Conservation (phyloP, 2,888 invertebrate species). For the Philereme transversata region DNA sequence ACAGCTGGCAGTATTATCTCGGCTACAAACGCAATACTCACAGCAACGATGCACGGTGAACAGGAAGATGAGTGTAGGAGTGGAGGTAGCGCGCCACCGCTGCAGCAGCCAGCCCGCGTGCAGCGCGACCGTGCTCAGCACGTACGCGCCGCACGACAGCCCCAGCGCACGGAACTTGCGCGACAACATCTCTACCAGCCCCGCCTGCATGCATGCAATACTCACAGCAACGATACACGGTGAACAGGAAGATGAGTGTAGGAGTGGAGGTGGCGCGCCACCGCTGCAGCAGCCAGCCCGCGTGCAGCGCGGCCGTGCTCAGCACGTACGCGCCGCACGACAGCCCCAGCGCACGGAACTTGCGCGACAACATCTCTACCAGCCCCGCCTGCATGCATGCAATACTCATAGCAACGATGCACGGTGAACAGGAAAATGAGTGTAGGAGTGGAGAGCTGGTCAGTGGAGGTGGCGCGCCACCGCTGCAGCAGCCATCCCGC, state of each 20-base stretch:
- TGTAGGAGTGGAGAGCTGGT: constrained; percentile 73
- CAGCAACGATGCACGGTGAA: constrained; percentile 92
- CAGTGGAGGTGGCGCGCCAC: constrained; percentile 3
- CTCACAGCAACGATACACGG: constrained; percentile 92
- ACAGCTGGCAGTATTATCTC: too few species aligned
- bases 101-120: constrained; percentile 91
- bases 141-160: constrained; percentile 88
- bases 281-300: constrained; percentile 87
- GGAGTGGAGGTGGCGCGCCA: constrained; percentile 64
- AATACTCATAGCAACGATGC: constrained; percentile 90
- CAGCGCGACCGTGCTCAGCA: constrained; percentile 88
- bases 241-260: constrained; percentile 88
- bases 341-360: constrained; percentile 89
- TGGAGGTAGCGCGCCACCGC: constrained; percentile 45
- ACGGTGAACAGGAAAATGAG: constrained; percentile 89
- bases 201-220: constrained; percentile 84
- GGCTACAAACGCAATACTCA: too few species aligned
- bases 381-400: constrained; percentile 88
- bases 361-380: constrained; percentile 91
- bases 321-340: constrained; percentile 89
- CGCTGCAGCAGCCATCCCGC: constrained; percentile 88
- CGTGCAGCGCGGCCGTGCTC: constrained; percentile 90
- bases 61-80: constrained; percentile 87
- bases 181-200: constrained; percentile 92
- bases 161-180: constrained; percentile 91